phyloP scores from a whole-genome alignment of 2,113 vertebrate genomes.

The Bucco capensis region DNA sequence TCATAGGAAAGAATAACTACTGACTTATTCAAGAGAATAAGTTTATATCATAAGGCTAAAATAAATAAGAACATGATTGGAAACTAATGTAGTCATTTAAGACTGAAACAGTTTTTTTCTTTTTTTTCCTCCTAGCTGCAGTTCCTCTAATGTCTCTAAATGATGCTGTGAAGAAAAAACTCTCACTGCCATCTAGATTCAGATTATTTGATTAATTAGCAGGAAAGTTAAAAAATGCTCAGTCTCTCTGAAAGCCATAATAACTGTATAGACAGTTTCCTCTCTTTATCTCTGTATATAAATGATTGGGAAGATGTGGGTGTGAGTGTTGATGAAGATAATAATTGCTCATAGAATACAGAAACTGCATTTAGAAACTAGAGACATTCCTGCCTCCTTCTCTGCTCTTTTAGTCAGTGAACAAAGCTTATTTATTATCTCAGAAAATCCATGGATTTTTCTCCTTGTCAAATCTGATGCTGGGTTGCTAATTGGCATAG shows the following conservation, averaged over 20 bases:
- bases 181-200: slow-evolving; percentile 55
- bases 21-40: slow-evolving; percentile 46
- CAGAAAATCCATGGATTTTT: accelerated
- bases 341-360: background rate
- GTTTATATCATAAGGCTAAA: slow-evolving; percentile 44
- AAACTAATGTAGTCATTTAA: slow-evolving; percentile 26
- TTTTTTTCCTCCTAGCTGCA: background rate
- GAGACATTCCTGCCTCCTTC: background rate
- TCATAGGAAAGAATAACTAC: background rate
- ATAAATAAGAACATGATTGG: slow-evolving; percentile 48
- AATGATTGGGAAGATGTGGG: background rate
- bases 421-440: background rate
- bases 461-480: background rate
- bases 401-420: background rate
- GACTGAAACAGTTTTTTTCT: background rate
- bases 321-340: background rate
- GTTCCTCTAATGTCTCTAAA: slow-evolving; percentile 26
- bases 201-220: slow-evolving; percentile 62
- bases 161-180: slow-evolving; percentile 50
- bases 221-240: background rate
- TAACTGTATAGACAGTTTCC: background rate
- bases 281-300: background rate
- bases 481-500: background rate
- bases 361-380: background rate
- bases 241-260: background rate